Percentiles rank a stretch among this genome's conserved stretches.
Conservation (phyloP, 1,140 invertebrate species). For the Thereuonema tuberculata region DNA sequence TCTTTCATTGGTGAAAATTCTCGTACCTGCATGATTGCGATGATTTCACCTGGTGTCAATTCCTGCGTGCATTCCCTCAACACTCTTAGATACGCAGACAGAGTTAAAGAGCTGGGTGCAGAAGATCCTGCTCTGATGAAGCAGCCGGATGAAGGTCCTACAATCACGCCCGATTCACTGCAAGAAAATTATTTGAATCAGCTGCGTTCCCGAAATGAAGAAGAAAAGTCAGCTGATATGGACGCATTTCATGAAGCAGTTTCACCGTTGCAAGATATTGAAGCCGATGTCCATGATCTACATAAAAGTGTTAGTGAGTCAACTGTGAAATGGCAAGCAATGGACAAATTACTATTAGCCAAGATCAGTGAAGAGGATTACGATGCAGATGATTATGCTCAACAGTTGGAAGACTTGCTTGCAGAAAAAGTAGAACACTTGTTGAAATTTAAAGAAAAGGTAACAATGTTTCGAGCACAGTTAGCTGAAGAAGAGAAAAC, state of each 20-base stretch:
- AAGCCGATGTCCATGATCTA: conserved; percentile 87
- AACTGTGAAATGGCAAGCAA: conserved; percentile 42
- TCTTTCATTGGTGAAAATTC: conserved; percentile 99
- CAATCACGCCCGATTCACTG: conserved; percentile 24
- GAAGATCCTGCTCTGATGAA: conserved; percentile 48
- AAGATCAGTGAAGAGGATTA: conserved; percentile 88
- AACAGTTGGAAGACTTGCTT: conserved; percentile 66
- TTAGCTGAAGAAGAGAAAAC: conserved; percentile 35
- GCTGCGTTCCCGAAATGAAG: conserved; percentile 62
- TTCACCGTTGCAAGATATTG: conserved; percentile 78
- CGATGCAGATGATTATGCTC: conserved; percentile 88
- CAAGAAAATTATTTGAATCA: conserved; percentile 55
- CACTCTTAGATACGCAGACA: conserved; percentile 91
- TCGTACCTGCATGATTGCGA: conserved; percentile 98
- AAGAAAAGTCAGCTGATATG: conserved; percentile 81
- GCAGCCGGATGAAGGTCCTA: conserved; percentile 13
- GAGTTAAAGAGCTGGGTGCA: conserved; percentile 78
- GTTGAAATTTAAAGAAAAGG: conserved; percentile 31
- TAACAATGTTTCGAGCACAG: conserved; percentile 31
- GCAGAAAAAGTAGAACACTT: conserved; percentile 39
- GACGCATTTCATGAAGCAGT: conserved; percentile 90
- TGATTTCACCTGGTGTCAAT: conserved; percentile 88
- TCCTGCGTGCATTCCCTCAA: conserved; percentile 97
- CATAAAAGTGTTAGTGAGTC: conserved; percentile 71
- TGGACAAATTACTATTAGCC: conserved; percentile 52